Conservation (phyloP, 2,113 vertebrate species). For the Philantomba maxwellii region DNA sequence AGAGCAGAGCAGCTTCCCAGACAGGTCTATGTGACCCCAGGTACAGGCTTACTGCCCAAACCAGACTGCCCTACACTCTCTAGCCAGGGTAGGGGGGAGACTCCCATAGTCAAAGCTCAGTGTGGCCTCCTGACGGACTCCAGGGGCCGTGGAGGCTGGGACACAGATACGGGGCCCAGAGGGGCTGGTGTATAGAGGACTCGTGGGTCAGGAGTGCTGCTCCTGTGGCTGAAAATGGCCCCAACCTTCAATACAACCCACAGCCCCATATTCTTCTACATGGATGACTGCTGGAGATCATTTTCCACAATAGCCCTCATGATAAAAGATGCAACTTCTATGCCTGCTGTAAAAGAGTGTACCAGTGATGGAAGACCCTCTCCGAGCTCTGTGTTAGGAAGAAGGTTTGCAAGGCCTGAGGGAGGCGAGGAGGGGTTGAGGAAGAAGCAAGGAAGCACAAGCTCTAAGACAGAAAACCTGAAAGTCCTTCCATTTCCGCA, state of each 20-base stretch:
- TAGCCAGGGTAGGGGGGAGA: neutral
- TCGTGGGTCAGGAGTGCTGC: too few species aligned
- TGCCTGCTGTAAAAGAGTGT: neutral
- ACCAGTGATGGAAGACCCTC: neutral
- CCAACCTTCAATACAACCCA: neutral
- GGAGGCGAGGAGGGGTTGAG: too few species aligned
- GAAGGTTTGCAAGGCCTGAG: neutral
- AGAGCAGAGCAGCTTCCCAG: neutral
- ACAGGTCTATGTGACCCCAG: neutral
- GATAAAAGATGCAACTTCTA: neutral
- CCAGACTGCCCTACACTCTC: too few species aligned
- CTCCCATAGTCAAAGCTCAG: neutral
- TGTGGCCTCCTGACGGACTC: neutral
- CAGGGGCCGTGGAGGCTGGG: neutral
- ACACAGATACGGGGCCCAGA: neutral
- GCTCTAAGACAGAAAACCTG: neutral
- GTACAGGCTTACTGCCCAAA: neutral
- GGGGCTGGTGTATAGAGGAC: rapidly evolving
- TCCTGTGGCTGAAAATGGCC: neutral
- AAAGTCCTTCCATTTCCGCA: neutral
- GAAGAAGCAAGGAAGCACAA: neutral
- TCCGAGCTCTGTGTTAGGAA: neutral
- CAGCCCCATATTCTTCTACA: neutral
- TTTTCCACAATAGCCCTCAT: neutral
- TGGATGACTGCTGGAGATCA: too few species aligned